Base-by-base conservation (phyloP, 2,113 vertebrate species). In the Pyrgilauda ruficollis region DNA sequence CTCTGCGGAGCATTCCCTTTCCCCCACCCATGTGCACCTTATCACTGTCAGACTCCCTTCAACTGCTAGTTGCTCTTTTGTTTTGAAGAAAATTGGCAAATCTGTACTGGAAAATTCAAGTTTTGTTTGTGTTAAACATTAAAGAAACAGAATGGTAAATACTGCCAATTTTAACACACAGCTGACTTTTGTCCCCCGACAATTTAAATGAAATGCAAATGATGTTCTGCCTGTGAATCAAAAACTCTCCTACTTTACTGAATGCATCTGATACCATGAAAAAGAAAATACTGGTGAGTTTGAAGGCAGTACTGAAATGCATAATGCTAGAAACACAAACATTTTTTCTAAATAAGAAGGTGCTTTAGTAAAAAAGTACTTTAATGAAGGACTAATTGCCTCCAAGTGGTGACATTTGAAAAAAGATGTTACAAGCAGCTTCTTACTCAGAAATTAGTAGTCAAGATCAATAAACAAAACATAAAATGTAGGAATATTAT, bases 291-390 rank as follows among this genome's bases (percentile, higher is more conserved):
- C 41, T 74, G 39, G 52, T 89, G 82, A 93, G 87, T 95, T 95
- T 89, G 93, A 96, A 96, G 64, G 94, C 92, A 93, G 82, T 91
- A 96, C 81, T 91, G 94, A 94, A 95, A 93, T 95, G 81, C 79
- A 56, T 76, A 94, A 93, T 94, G 79, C 84, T 94, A 92, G 69
- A 95, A 93, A 90, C 44, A 82, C 76, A 95, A 91, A 78, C 41
- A 75, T 67, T 67, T 82, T 90, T 90, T 73, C 93, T 82, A 88
- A 95, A 92, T 92, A 94, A 93, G 97, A 97, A 89, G 90, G 62
- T 90, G 91, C 63, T 82, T 78, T 95, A 89, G 72, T 52, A 90
- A 93, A 94, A 94, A 94, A 37, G 33, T 55, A 61, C 41, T 66
- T 69, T 28, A 85, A 91, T 49, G 69, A 83, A 95, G 53, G 67